Evolutionary conservation across 2,113 vertebrate genomes (phyloP).

Genomic region (Apeltes quadracus): DNA sequence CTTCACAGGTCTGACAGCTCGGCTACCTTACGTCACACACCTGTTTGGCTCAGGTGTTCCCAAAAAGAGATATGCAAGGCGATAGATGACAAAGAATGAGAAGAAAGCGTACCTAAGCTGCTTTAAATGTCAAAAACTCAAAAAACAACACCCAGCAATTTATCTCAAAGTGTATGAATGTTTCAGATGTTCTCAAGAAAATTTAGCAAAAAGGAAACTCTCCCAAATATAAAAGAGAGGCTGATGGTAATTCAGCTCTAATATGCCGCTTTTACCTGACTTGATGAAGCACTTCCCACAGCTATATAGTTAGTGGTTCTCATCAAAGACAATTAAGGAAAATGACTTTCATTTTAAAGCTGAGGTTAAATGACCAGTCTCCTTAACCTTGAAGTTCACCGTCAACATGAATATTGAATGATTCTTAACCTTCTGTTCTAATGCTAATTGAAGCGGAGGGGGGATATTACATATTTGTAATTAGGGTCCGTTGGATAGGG

Average conservation of each 20-base stretch:
- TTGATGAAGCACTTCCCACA: conserved; percentile 59
- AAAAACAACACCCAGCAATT: conserved; percentile 12
- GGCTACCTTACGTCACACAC: conserved; percentile 60
- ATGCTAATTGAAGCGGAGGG: conserved; percentile 71
- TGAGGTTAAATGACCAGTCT: conserved; percentile 76
- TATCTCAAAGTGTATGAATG: neutral
- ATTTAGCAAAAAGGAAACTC: conserved; percentile 1
- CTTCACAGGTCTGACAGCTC: conserved; percentile 55
- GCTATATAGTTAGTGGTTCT: conserved; percentile 59
- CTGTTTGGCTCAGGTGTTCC: conserved; percentile 64
- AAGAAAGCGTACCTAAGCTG: neutral
- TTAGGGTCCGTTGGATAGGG: conserved; percentile 71
- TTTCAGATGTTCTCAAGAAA: conserved; percentile 13
- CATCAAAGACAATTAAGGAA: conserved; percentile 71
- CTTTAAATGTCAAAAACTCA: conserved; percentile 16
- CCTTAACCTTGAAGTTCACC: conserved; percentile 77
- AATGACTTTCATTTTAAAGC: conserved; percentile 72
- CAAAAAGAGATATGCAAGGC: conserved; percentile 34
- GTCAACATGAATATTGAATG: conserved; percentile 77
- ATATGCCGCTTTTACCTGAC: conserved; percentile 35
- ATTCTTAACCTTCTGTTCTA: conserved; percentile 79
- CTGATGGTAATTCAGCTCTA: conserved; percentile 6
- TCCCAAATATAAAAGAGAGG: conserved; percentile 12
- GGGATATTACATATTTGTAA: conserved; percentile 80
- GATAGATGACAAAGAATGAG: conserved; percentile 26